These are phyloP conservation scores for Montipora efflorescens DNA, from an alignment of 64 coral and sea anemone species.

Conservation along the genomic window DNA sequence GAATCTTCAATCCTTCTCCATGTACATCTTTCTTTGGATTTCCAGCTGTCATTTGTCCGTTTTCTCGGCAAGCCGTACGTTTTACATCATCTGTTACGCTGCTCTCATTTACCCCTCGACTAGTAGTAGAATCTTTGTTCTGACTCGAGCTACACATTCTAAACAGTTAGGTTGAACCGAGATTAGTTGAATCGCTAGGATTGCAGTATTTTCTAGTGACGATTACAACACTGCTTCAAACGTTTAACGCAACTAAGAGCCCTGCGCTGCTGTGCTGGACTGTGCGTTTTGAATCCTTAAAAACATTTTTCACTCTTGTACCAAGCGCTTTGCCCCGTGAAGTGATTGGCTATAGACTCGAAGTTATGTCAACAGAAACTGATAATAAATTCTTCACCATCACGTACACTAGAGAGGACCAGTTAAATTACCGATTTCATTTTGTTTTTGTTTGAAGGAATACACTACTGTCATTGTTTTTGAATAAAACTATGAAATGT, in stretches of 20 bases:
- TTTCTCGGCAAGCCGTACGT: not conserved
- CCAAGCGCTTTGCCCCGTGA: not conserved
- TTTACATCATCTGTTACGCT: not conserved
- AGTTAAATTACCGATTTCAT: constrained; percentile 25
- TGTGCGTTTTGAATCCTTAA: not conserved
- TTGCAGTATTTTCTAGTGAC: not conserved
- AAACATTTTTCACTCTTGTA: not conserved
- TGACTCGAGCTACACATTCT: constrained; percentile 20
- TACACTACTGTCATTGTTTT: constrained; percentile 13
- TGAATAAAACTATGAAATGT: constrained; percentile 4
- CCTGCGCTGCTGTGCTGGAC: not conserved
- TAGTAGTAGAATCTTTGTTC: not conserved
- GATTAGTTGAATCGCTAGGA: no score
- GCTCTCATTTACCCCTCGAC: not conserved
- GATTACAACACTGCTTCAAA: not conserved
- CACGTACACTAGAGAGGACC: not conserved
- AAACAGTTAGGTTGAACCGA: no score
- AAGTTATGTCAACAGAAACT: constrained; percentile 3
- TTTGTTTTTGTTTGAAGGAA: constrained; percentile 29
- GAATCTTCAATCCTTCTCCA: not conserved
- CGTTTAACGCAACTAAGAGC: not conserved
- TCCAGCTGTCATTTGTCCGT: not conserved
- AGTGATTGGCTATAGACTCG: not conserved
- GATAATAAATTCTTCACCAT: constrained; percentile 34
- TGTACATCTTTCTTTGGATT: not conserved